Evolutionary conservation across 2,888 invertebrate species (phyloP).

Genomic region (Dicranocentrus wangi): DNA sequence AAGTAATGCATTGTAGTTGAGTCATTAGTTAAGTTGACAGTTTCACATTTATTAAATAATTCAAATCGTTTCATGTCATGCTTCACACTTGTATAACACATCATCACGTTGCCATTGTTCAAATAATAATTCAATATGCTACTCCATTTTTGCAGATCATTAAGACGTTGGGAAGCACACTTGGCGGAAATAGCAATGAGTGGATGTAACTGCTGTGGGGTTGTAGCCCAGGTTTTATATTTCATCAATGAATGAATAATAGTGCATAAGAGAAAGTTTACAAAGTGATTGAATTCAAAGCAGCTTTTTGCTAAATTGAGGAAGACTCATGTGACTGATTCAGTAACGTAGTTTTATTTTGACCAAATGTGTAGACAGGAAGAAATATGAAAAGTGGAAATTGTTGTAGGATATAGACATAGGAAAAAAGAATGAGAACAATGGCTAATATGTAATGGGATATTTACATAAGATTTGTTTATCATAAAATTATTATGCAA

Average conservation of each 20-base stretch:
- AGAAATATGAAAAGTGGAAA: slow-evolving; percentile 2
- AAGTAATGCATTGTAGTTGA: not conserved
- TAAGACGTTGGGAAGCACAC: slow-evolving; percentile 2
- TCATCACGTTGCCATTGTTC: not conserved
- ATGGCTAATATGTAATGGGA: not conserved
- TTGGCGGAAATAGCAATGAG: slow-evolving; percentile 13
- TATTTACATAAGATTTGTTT: not conserved
- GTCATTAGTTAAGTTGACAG: not conserved
- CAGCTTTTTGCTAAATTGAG: not conserved
- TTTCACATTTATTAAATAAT: not conserved
- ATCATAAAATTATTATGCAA: not conserved
- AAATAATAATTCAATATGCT: not conserved
- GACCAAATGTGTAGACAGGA: not conserved
- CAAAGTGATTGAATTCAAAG: not conserved
- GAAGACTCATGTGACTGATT: slow-evolving; percentile 5
- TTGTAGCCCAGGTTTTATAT: slow-evolving; percentile 13
- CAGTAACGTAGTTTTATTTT: not conserved
- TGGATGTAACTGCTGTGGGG: slow-evolving; percentile 3
- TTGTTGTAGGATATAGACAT: slow-evolving; percentile 10
- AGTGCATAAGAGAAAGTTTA: slow-evolving; percentile 7
- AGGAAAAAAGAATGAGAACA: not conserved
- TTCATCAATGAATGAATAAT: slow-evolving; percentile 6
- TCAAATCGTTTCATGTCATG: not conserved
- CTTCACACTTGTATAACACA: not conserved
- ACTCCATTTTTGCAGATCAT: slow-evolving; percentile 10